Base-by-base conservation (phyloP, 2,113 vertebrate genomes). In the Podarcis muralis region DNA sequence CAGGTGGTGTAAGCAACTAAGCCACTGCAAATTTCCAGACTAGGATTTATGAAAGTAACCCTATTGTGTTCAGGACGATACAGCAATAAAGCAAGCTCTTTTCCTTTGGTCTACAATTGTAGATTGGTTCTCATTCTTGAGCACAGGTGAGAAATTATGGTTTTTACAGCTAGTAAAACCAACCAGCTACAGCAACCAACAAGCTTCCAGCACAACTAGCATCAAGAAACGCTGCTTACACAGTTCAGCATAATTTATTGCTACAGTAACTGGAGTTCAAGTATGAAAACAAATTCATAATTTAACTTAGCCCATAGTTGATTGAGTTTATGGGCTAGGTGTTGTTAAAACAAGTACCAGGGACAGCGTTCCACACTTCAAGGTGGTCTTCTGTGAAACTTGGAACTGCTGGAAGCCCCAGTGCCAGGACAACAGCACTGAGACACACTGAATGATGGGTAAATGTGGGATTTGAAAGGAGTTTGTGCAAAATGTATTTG, bases 161-260 rank as follows among this genome's bases (percentile, higher is more conserved):
- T 30, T 71, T 27, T 35, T 71, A 4, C 13, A 59, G n/a, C 7
- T 53, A 22, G 2, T 22, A n/a, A n/a, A n/a, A n/a, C n/a, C n/a
- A n/a, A n/a, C n/a, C n/a, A n/a, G n/a, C 20, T 25, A 40, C 15
- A 62, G 8, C 4, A 6, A 12, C 9, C 48, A 74, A 48, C 2
- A 22, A 69, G 5, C 48, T 12, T 48, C 35, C 23, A 16, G 43
- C 6, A 65, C 20, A 25, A 35, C 2, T 22, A 8, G 35, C 22
- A 20, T n/a, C 32, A 91, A 0, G 3, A 80, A 40, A 85, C 22
- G 7, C 11, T 25, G 16, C 12, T 48, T 82, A 76, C 48, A 40
- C 90, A 93, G 90, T 75, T 93, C 75, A 8, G 4, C 72, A 81
- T 32, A n/a, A 1, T 95, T 96, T 96, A 96, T 96, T 95, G 93